Evolutionary conservation across 2,797 vertebrate species (phyloP).

Genomic region (Anabacerthia variegaticeps): DNA sequence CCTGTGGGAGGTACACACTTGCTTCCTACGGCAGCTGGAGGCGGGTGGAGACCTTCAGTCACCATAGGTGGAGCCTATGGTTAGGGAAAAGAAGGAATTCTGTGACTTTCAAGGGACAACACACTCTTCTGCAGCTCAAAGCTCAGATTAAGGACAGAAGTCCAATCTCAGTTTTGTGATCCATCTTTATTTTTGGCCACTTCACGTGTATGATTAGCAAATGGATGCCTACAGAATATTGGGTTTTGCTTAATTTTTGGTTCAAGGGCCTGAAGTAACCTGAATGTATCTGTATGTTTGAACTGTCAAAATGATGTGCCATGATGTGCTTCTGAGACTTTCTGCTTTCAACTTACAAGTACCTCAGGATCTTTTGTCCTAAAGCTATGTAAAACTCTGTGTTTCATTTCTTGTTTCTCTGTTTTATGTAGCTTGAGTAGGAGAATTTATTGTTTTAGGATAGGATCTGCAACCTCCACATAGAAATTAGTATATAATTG

Average conservation of each 20-base stretch:
- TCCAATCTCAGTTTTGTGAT: neutral
- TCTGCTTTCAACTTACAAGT: neutral
- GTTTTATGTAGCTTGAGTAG: neutral
- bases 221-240: neutral
- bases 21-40: neutral
- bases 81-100: neutral
- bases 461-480: neutral
- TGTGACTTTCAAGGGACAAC: neutral
- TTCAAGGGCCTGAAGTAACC: neutral
- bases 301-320: neutral
- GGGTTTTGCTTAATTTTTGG: neutral
- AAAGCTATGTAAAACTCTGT: neutral
- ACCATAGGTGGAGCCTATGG: neutral
- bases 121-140: neutral
- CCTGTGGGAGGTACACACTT: neutral
- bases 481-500: neutral
- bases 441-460: neutral
- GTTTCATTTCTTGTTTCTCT: neutral
- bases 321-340: neutral
- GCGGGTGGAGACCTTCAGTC: rapidly evolving
- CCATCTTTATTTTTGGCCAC: neutral
- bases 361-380: neutral
- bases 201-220: neutral
- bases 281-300: neutral
- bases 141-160: neutral